Conservation (phyloP, 2,113 vertebrate genomes). For the Mesocricetus auratus region DNA sequence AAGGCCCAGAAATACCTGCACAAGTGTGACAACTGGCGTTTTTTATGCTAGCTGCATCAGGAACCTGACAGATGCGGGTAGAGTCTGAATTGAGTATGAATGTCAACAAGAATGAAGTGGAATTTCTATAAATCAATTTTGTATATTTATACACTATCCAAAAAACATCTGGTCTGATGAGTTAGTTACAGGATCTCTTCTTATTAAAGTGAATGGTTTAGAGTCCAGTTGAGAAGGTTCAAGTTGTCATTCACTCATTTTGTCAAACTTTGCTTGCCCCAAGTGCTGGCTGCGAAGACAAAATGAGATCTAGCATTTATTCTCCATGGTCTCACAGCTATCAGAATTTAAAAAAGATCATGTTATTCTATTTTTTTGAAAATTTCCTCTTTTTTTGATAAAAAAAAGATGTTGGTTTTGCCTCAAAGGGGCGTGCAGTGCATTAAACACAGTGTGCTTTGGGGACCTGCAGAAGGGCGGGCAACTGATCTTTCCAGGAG, state of each 20-base stretch:
- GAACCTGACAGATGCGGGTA: background rate
- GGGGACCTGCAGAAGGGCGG: background rate
- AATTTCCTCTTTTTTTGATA: background rate
- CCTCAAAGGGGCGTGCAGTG: background rate
- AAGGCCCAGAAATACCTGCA: slow-evolving; percentile 37
- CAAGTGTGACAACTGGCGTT: background rate
- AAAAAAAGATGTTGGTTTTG: background rate
- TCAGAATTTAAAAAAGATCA: background rate
- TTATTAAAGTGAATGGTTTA: background rate
- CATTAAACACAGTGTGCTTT: background rate
- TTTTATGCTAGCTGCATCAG: slow-evolving; percentile 22
- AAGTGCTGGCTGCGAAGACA: background rate
- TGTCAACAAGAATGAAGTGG: slow-evolving; percentile 1
- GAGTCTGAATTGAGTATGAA: slow-evolving; percentile 13
- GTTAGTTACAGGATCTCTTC: background rate
- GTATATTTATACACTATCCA: background rate
- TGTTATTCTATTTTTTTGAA: background rate
- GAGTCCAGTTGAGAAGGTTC: background rate
- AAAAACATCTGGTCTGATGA: slow-evolving; percentile 30
- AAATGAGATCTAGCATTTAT: background rate
- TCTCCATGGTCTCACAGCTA: background rate
- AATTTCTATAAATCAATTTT: slow-evolving; percentile 29
- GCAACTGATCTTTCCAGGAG: background rate
- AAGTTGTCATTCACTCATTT: background rate
- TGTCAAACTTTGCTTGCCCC: background rate